Conservation (phyloP, 2,888 invertebrate genomes). For the Hyposoter dolosus region DNA sequence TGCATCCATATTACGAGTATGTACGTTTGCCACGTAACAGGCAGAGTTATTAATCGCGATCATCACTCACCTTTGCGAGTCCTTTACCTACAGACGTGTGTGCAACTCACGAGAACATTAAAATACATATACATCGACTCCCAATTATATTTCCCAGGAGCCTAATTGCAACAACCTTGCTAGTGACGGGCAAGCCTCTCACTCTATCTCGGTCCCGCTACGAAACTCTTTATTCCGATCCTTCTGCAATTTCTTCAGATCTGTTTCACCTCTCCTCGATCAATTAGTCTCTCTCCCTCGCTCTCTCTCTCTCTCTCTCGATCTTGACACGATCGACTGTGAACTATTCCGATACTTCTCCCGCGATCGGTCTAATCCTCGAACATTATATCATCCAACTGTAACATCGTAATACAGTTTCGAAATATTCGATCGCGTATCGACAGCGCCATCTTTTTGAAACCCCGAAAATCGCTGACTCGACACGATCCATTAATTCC, state of each 20-base stretch:
- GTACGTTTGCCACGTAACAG: conserved; percentile 28
- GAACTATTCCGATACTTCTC: background rate
- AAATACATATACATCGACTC: conserved; percentile 14
- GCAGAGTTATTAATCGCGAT: conserved; percentile 58
- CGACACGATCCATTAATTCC: background rate
- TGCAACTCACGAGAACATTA: background rate
- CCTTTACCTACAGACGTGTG: background rate
- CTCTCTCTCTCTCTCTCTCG: background rate
- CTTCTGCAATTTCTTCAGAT: background rate
- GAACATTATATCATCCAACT: conserved; percentile 17
- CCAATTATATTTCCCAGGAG: conserved; percentile 43
- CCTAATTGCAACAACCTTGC: conserved; percentile 55
- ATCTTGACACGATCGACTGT: conserved; percentile 10
- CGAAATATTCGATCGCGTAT: conserved; percentile 14
- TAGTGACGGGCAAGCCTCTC: conserved; percentile 28
- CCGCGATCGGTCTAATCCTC: conserved; percentile 1
- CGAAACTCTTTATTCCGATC: conserved; percentile 17
- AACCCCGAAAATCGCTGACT: background rate
- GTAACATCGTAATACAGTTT: background rate
- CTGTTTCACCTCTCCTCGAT: background rate
- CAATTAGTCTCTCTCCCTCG: background rate
- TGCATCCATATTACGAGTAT: conserved; percentile 10
- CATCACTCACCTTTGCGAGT: conserved; percentile 53
- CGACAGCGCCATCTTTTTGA: background rate
- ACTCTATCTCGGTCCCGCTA: conserved; percentile 1